Evolutionary conservation across 1,140 invertebrate species (phyloP).

Genomic region (Mactra quadrangularis): DNA sequence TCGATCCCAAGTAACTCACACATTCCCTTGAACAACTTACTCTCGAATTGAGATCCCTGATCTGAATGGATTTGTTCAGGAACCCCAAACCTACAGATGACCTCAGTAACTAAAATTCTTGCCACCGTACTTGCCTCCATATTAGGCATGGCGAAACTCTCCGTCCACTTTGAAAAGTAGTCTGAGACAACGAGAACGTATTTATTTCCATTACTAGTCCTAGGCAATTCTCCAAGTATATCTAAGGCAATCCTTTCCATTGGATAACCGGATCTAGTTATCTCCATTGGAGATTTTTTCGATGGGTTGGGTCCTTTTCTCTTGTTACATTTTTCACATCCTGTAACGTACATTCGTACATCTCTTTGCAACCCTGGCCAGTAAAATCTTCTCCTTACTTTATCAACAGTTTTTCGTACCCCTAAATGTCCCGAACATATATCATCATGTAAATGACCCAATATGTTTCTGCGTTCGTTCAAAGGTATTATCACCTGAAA

Average conservation of each 20-base stretch:
- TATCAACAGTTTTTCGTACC: background rate
- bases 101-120: slow-evolving; percentile 77
- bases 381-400: background rate
- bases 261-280: slow-evolving; percentile 56
- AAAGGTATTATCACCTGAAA: background rate
- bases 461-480: background rate
- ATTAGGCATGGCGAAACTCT: slow-evolving; percentile 63
- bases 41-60: slow-evolving; percentile 72
- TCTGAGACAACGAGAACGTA: slow-evolving; percentile 71
- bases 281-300: slow-evolving; percentile 30
- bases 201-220: slow-evolving; percentile 48
- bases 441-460: background rate
- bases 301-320: background rate
- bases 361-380: slow-evolving; percentile 8
- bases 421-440: background rate
- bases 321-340: background rate
- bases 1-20: slow-evolving; percentile 59
- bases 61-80: too few relatives aligned
- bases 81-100: slow-evolving; percentile 75
- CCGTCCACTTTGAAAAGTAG: slow-evolving; percentile 69
- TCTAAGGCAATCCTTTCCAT: slow-evolving; percentile 53
- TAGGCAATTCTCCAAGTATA: slow-evolving; percentile 39
- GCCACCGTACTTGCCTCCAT: too few relatives aligned
- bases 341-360: background rate
- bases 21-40: slow-evolving; percentile 62